Conservation (phyloP, 1,140 invertebrate species). For the Brachionus plicatilis region DNA sequence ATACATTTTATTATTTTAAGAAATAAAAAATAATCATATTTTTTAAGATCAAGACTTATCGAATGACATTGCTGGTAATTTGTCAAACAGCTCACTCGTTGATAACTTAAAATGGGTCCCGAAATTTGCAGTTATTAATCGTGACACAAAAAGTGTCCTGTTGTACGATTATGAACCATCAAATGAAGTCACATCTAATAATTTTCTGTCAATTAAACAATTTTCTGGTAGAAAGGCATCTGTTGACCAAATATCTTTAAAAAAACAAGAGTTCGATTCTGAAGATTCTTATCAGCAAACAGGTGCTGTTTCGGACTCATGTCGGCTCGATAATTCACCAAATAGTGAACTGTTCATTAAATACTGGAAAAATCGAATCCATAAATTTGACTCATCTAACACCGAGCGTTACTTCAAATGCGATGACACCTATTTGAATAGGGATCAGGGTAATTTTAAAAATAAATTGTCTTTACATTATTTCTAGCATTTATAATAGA, state of each 20-base stretch:
- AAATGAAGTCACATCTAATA: neutral
- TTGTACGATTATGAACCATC: slow-evolving; percentile 1
- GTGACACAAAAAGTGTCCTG: neutral
- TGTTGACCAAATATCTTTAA: neutral
- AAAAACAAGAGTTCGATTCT: neutral
- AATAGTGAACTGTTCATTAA: slow-evolving; percentile 9
- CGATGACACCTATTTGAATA: neutral
- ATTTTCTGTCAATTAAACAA: neutral
- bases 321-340: neutral
- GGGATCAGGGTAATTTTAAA: neutral
- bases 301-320: neutral
- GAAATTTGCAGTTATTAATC: neutral
- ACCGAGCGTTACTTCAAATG: neutral
- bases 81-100: neutral
- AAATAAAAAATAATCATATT: neutral
- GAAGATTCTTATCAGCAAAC: neutral
- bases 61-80: neutral
- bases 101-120: slow-evolving; percentile 27
- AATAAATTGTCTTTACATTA: neutral
- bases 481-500: neutral
- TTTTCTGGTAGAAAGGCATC: neutral
- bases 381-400: neutral
- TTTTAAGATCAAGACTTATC: slow-evolving; percentile 21
- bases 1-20: neutral
- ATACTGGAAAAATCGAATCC: slow-evolving; percentile 9